Base-by-base conservation (phyloP, 1,140 invertebrate species). In the fruit fly (Drosophila melanogaster) region DNA sequence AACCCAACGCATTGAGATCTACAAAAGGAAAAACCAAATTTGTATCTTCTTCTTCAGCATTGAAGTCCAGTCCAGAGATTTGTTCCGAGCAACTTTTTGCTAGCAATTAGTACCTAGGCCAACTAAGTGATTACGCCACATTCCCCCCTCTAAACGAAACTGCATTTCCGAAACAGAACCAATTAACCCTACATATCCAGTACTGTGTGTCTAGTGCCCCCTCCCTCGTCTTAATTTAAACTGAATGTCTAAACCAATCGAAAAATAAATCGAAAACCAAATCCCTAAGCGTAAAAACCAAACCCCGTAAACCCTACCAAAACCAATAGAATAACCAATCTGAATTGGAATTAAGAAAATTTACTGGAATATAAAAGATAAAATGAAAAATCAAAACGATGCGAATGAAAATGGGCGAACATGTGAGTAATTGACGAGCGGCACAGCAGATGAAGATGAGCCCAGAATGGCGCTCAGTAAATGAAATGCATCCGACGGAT, bases 241-340 rank as follows among this genome's bases (percentile, higher is more conserved):
- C 72, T 70, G 3, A 61, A 49, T 40, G 59, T 55, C 30, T 56
- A 50, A 50, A 37, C 56, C 24, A 46, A 44, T 47, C 22, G 54
- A 22, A 44, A 70, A 46, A 22, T 49, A 70, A 46, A 49, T 47
- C 74, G 67, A 22, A 55, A 61, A 49, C 59, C 76, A 73, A 89
- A 89, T n/a, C 8, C 24, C 26, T 46, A 40, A 38, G 26, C 38
- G 50, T 53, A 40, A 73, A 76, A 46, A 35, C 41, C 51, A 30
- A 71, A 40, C 35, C 64, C 57, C 24, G 24, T 50, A 71, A 26
- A 70, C 37, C 51, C 40, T 46, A 70, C 35, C 77, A 83, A 90
- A 90, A 90, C 89, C 87, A 87, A 90, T 90, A 90, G 80, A 90
- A 90, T 90, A 91, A 90, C 83, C 83, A 78, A 90, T 78, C 81